Base-by-base conservation (phyloP, 1,140 invertebrate species). In the Drosophila novamexicana region DNA sequence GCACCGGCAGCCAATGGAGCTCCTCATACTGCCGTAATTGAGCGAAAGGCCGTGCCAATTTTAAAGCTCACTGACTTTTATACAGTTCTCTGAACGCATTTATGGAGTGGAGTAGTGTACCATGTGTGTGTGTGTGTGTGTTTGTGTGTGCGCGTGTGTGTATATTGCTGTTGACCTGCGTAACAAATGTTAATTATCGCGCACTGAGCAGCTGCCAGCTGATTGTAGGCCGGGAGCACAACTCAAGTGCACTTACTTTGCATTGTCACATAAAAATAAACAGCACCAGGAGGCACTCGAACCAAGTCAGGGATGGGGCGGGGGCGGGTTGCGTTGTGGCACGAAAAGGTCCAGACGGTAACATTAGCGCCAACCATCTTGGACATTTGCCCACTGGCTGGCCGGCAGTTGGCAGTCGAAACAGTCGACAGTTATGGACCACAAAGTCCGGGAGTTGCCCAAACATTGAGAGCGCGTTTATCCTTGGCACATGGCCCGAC, bases 51-150 rank as follows among this genome's bases (percentile, higher is more conserved):
- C 52, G 71, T 68, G 84, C 82, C 88, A 83, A 77, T 89, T 88
- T 88, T 89, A 89, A 89, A 88, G 84, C 84, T 89, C 84, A 89
- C 80, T 90, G 85, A 89, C 79, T 89, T 89, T 89, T 90, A 89
- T 89, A 86, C 67, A 72, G 59, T 75, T 71, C 67, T 64, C 59
- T 56, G 32, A 57, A 64, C 73, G 44, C 63, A 63, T 53, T 57
- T 58, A 34, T 68, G 45, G 9, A 47, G 47, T 74, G 45, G 9
- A 34, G 47, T 74, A 29, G 44, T 56, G 49, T 34, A n/a, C 9
- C n/a, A 1, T 8, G 2, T 53, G 29, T 44, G 39, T 40, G 36
- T 65, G 36, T 40, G 10, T 8, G 39, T 44, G 7, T 40, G 34
- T 63, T 29, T 37, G 14, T 44, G 57, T 52, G 39, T 32, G 45